phyloP scores from a whole-genome alignment of 1,140 invertebrate genomes.

The Diachasma alloeum region DNA sequence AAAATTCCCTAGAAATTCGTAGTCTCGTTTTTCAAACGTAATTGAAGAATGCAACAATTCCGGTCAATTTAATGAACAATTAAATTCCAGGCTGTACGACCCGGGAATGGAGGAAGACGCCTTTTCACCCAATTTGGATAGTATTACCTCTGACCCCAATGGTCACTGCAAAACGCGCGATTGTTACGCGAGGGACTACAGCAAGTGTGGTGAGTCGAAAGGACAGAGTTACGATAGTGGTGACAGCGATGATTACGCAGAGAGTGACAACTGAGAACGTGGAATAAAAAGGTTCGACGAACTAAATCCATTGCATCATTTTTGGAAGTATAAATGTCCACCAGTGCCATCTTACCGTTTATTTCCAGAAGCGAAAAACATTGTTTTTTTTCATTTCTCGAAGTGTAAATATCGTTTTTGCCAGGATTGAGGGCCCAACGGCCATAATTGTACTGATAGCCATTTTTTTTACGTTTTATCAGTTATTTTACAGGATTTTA shows the following conservation, averaged over 20 bases:
- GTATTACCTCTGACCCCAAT: slow-evolving; percentile 48
- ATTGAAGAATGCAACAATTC: not conserved
- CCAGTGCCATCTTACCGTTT: not conserved
- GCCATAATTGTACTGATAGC: not conserved
- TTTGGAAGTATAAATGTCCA: slow-evolving; percentile 29
- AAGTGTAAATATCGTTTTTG: not conserved
- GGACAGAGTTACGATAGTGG: slow-evolving; percentile 56
- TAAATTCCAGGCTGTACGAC: slow-evolving; percentile 51
- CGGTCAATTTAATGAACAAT: not conserved
- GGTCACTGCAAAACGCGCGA: slow-evolving; percentile 34
- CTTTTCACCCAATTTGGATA: slow-evolving; percentile 54
- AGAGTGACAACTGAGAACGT: slow-evolving; percentile 57
- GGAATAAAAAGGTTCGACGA: not conserved
- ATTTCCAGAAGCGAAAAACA: not conserved
- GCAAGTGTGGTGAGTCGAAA: slow-evolving; percentile 39
- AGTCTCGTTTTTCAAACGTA: not conserved
- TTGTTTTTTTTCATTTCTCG: not conserved
- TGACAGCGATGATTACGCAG: slow-evolving; percentile 62
- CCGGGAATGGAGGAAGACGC: slow-evolving; percentile 50
- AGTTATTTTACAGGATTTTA: not conserved
- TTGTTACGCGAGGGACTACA: slow-evolving; percentile 31
- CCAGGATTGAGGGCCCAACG: not conserved
- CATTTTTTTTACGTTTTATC: slow-evolving; percentile 3
- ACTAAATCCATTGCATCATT: not conserved
- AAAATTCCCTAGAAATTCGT: no score